phyloP scores from a whole-genome alignment of 1,140 invertebrate genomes.

The Acyrthosiphon pisum region DNA sequence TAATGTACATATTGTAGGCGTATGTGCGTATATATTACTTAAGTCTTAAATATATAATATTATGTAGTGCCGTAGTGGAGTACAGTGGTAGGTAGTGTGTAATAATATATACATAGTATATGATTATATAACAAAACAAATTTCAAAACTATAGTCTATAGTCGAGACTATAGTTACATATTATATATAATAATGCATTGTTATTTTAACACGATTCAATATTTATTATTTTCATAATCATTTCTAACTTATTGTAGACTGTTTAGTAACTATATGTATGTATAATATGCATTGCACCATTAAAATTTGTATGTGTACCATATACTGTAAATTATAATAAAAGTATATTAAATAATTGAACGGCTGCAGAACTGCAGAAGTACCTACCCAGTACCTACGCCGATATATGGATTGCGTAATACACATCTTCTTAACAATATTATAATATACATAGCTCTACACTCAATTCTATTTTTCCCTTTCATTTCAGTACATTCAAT shows the following conservation, averaged over 20 bases:
- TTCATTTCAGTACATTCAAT: background rate
- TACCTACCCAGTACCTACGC: background rate
- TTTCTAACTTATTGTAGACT: background rate
- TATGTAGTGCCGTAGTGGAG: too few species aligned
- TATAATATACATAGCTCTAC: background rate
- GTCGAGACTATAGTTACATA: background rate
- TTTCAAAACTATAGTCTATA: background rate
- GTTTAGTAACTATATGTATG: background rate
- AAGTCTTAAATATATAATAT: too few species aligned
- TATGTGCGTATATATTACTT: too few species aligned
- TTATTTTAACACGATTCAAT: background rate
- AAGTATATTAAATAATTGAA: background rate
- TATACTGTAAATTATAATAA: background rate
- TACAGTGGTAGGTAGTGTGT: too few species aligned
- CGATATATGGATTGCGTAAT: background rate
- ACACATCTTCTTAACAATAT: slow-evolving; percentile 4
- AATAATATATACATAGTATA: too few species aligned
- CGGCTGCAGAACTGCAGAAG: background rate
- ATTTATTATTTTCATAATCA: slow-evolving; percentile 6
- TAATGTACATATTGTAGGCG: too few species aligned
- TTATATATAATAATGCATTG: background rate
- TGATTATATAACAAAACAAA: background rate
- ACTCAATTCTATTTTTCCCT: background rate
- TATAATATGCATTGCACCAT: background rate
- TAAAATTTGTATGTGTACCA: background rate